phyloP scores from a whole-genome alignment of 2,888 invertebrate genomes.

The Podabrus alpinus region DNA sequence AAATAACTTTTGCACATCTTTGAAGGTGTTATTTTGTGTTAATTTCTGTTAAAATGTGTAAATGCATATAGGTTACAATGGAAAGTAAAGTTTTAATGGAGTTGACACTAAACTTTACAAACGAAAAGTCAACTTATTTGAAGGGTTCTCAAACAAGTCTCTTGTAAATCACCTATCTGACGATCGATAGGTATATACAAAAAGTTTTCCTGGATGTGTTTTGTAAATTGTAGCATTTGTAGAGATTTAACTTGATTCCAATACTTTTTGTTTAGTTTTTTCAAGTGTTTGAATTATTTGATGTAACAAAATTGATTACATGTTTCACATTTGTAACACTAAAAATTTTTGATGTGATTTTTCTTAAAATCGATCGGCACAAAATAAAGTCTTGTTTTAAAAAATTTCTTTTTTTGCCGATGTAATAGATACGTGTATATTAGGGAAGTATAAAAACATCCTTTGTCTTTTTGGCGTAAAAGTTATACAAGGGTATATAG shows the following conservation, averaged over 20 bases:
- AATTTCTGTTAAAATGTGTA: not conserved
- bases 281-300: not conserved
- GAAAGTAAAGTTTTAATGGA: not conserved
- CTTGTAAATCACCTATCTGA: not conserved
- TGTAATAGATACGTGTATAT: not conserved
- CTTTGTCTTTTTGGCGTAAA: not conserved
- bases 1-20: not conserved
- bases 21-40: not conserved
- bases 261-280: not conserved
- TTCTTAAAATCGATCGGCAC: not conserved
- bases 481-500: not conserved
- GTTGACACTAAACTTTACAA: not conserved
- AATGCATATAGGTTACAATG: not conserved
- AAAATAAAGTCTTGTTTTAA: not conserved
- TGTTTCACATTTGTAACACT: not conserved
- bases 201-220: not conserved
- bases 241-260: not conserved
- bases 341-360: not conserved
- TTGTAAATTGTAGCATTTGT: not conserved
- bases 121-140: conserved; percentile 1
- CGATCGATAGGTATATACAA: not conserved
- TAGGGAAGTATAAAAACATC: not conserved
- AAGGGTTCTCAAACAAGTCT: not conserved
- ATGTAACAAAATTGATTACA: not conserved
- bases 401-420: not conserved